Percentiles rank a stretch among this genome's conserved stretches.
Evolutionary conservation across 2,888 invertebrate genomes (phyloP).

Genomic region (Gymnoscelis rufifasciata): DNA sequence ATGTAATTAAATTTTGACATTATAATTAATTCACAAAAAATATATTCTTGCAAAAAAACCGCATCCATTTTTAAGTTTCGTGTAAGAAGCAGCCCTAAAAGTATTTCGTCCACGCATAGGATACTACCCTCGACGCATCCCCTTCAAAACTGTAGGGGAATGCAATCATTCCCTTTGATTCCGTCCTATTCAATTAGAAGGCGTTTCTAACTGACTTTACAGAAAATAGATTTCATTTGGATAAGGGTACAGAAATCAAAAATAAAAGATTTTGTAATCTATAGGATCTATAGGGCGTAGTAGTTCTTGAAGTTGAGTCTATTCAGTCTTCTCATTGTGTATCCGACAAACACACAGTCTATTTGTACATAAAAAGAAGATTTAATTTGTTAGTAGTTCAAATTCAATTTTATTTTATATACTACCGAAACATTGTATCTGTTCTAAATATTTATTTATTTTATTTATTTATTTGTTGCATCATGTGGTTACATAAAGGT

Average conservation of each 20-base stretch:
- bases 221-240: constrained; percentile 41
- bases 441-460: too few relatives aligned
- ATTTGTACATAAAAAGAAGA: too few relatives aligned
- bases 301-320: neutral
- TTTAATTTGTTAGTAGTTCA: too few relatives aligned
- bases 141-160: constrained; percentile 67
- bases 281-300: neutral
- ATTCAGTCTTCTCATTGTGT: neutral
- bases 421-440: too few relatives aligned
- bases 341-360: neutral
- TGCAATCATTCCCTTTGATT: constrained; percentile 77
- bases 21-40: too few relatives aligned
- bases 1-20: too few relatives aligned
- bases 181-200: constrained; percentile 76
- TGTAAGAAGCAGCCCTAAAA: constrained; percentile 47
- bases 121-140: constrained; percentile 61
- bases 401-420: too few relatives aligned
- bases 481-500: too few relatives aligned
- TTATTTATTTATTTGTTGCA: too few relatives aligned
- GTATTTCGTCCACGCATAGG: constrained; percentile 70
- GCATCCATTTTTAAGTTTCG: constrained; percentile 30
- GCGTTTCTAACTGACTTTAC: constrained; percentile 64
- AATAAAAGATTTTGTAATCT: constrained; percentile 22
- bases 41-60: too few relatives aligned
- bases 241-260: constrained; percentile 27